Evolutionary conservation across 1,140 invertebrate genomes (phyloP).

Genomic region (Solenopsis invicta): DNA sequence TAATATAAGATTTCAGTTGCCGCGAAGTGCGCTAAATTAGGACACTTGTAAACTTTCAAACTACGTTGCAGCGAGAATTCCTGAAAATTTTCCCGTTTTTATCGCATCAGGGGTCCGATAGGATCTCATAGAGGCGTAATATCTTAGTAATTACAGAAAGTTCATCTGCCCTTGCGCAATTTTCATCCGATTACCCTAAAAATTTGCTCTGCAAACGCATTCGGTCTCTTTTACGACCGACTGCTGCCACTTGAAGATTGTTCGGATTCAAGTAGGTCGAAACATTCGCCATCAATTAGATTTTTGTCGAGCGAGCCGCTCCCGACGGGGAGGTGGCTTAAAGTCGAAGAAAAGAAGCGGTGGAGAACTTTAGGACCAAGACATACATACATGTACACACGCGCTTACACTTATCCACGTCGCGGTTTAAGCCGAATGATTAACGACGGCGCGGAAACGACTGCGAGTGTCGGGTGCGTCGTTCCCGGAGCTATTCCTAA

Average conservation of each 20-base stretch:
- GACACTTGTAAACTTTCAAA: conserved; percentile 39
- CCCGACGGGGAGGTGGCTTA: background rate
- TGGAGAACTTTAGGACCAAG: conserved; percentile 6
- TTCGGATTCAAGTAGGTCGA: background rate
- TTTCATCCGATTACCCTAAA: background rate
- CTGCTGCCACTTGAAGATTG: too few species aligned
- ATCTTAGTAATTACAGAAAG: conserved; percentile 20
- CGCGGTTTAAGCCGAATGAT: conserved; percentile 61
- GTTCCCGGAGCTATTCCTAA: conserved; percentile 58
- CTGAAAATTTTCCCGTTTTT: conserved; percentile 15
- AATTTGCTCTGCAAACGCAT: background rate
- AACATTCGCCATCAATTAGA: background rate
- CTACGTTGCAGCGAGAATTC: conserved; percentile 19
- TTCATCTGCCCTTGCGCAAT: background rate
- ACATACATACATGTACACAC: background rate
- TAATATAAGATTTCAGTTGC: conserved; percentile 15
- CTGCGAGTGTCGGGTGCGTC: conserved; percentile 46
- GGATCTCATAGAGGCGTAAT: background rate
- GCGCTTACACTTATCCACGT: background rate
- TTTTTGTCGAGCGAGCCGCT: background rate
- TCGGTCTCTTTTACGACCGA: too few species aligned
- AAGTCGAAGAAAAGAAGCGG: background rate
- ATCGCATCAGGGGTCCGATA: background rate
- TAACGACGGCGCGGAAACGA: conserved; percentile 60
- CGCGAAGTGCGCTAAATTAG: background rate